These are phyloP conservation scores for Platycheirus rosarum DNA, from an alignment of 2,888 invertebrate genomes.

Conservation along the genomic window DNA sequence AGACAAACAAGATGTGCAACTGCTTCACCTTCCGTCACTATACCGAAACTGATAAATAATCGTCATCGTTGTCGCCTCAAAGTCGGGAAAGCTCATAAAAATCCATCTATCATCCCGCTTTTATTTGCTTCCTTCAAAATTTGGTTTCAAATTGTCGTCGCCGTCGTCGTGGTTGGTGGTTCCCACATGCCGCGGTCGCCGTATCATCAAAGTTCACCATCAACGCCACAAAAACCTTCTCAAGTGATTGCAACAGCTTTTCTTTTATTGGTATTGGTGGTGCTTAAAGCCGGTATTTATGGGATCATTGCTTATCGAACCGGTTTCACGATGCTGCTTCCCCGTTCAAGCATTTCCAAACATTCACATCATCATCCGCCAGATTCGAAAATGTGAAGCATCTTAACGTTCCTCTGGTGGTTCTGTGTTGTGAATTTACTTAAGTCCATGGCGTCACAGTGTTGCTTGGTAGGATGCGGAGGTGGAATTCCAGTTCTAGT, in stretches of 20 bases:
- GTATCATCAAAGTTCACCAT: conserved; percentile 15
- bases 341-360: conserved; percentile 23
- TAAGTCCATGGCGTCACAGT: conserved; percentile 46
- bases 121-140: conserved; percentile 13
- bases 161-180: neutral
- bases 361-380: conserved; percentile 10
- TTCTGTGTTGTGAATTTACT: conserved; percentile 3
- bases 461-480: conserved; percentile 27
- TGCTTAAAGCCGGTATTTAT: conserved; percentile 59
- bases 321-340: conserved; percentile 41
- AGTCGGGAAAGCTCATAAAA: conserved; percentile 56
- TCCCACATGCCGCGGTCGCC: neutral
- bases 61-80: conserved; percentile 12
- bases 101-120: conserved; percentile 6
- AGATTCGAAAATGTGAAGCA: conserved; percentile 13
- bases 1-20: conserved; percentile 1
- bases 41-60: conserved; percentile 8
- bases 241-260: conserved; percentile 7
- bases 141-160: conserved; percentile 3
- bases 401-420: conserved; percentile 36
- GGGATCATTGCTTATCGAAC: conserved; percentile 67
- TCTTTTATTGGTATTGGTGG: conserved; percentile 48
- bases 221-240: conserved; percentile 12
- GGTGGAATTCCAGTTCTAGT: conserved; percentile 32
- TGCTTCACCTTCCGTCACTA: neutral